Base-by-base conservation (phyloP, 2,797 vertebrate genomes). In the Limosa lapponica region DNA sequence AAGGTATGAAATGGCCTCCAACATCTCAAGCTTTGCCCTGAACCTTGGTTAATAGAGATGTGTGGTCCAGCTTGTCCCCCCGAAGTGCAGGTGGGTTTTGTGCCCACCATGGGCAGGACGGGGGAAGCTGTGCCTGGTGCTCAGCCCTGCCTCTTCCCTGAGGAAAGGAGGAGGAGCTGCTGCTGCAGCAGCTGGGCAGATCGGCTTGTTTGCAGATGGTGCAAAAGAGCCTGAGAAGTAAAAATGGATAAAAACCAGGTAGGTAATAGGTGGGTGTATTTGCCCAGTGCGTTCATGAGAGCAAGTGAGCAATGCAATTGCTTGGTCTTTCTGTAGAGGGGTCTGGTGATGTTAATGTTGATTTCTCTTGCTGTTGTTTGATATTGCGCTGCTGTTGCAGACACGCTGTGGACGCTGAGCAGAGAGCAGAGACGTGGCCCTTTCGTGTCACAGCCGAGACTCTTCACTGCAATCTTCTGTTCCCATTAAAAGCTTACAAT, bases 331-430 rank as follows among this genome's bases (percentile, higher is more conserved):
- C 58, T 87, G 74, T 44, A 87, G 36, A 54, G 16, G 51, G 43
- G 2, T 65, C 69, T 66, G 58, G 20, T 58, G 79, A 43, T 34
- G 18, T 43, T 28, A 66, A 15, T 2, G 22, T 6, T 34, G 65
- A 9, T 61, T 86, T 66, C 41, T 78, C 72, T 67, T 24, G 12
- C 0, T 71, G 34, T 22, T 54, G 24, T 86, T 93, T 64, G 41
- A 15, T 27, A 22, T 32, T 43, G 30, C 27, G 11, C 20, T 58
- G 69, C 66, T 86, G 36, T 37, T 73, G 89, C n/a, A 80, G 74
- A 36, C 13, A 10, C 0, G 0, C 46, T 39, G 72, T 2, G 12
- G 70, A 44, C 0, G 10, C 61, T 46, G 57, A 72, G 52, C 62
- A 86, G 79, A 62, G 46, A 71, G 17, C 10, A 41, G 69, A 73